Percentiles rank a stretch among this genome's conserved stretches.
These are phyloP conservation scores for Mugil cephalus DNA, from an alignment of 2,113 vertebrate species.

Conservation along the genomic window DNA sequence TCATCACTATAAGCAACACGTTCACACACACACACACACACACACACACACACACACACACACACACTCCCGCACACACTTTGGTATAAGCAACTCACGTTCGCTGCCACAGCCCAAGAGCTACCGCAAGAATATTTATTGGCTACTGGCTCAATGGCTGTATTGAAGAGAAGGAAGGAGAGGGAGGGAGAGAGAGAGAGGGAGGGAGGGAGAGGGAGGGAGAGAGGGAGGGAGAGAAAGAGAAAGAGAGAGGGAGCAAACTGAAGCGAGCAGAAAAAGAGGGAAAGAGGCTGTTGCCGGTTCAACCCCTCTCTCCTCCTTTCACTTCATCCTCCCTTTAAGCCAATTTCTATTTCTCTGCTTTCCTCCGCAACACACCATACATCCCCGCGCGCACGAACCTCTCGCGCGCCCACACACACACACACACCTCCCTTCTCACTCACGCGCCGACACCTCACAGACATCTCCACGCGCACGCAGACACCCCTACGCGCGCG, in stretches of 20 bases:
- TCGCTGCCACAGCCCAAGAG: slow-evolving; percentile 81
- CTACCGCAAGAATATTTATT: slow-evolving; percentile 85
- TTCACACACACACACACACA: slow-evolving; percentile 54
- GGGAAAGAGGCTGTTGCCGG: slow-evolving; percentile 63
- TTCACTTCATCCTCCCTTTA: slow-evolving; percentile 48
- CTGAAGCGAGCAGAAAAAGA: slow-evolving; percentile 44
- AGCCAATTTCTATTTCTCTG: slow-evolving; percentile 55
- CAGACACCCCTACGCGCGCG: slow-evolving; percentile 5
- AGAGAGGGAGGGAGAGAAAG: neutral
- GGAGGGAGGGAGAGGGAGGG: neutral
- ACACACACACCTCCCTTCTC: slow-evolving; percentile 8
- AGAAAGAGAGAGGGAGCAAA: slow-evolving; percentile 10
- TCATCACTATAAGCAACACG: slow-evolving; percentile 70
- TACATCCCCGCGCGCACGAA: slow-evolving; percentile 31
- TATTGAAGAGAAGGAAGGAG: slow-evolving; percentile 74
- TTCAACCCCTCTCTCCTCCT: slow-evolving; percentile 40
- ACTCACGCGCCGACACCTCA: slow-evolving; percentile 41
- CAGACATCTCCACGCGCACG: slow-evolving; percentile 42
- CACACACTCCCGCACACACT: slow-evolving; percentile 56
- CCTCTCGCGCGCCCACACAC: slow-evolving; percentile 16
- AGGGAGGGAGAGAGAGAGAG: neutral
- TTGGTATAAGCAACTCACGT: slow-evolving; percentile 83
- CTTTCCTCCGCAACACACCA: slow-evolving; percentile 64
- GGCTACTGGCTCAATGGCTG: slow-evolving; percentile 82
- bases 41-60: slow-evolving; percentile 37